phyloP scores from a whole-genome alignment of 2,113 vertebrate species.

The Pandion haliaetus region DNA sequence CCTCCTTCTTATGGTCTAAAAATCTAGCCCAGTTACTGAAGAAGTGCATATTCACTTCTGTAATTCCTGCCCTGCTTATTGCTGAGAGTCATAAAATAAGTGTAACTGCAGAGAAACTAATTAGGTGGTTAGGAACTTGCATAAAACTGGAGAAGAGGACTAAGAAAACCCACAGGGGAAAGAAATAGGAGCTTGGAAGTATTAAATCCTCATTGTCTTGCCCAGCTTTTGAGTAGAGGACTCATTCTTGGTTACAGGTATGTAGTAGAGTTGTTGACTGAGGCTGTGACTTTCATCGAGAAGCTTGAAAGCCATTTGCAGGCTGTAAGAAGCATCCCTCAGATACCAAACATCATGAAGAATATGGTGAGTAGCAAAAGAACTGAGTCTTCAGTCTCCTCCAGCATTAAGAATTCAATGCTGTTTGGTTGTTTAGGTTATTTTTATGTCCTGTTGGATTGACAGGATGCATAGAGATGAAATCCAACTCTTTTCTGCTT shows the following conservation, averaged over 20 bases:
- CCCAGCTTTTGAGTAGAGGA: background rate
- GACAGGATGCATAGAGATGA: background rate
- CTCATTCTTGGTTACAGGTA: conserved; percentile 66
- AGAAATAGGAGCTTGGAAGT: background rate
- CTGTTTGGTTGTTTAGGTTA: background rate
- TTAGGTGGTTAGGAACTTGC: background rate
- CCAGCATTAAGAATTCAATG: background rate
- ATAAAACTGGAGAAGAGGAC: background rate
- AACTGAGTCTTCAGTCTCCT: background rate
- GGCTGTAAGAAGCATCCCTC: conserved; percentile 65
- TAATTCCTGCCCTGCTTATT: background rate
- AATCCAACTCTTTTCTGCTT: conserved; percentile 16
- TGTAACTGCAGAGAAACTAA: background rate
- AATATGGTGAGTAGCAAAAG: conserved; percentile 80
- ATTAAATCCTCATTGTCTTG: background rate
- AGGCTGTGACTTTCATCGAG: conserved; percentile 83
- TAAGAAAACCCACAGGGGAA: background rate
- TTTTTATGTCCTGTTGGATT: background rate
- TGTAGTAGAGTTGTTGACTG: conserved; percentile 76
- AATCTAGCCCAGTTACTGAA: background rate
- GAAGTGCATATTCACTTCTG: background rate
- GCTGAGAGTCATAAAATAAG: background rate
- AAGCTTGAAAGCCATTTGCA: conserved; percentile 82
- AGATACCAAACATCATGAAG: conserved; percentile 52
- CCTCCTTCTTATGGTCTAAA: background rate